These are phyloP conservation scores for Ranitomeya variabilis DNA, from an alignment of 2,113 vertebrate genomes.

Conservation along the genomic window DNA sequence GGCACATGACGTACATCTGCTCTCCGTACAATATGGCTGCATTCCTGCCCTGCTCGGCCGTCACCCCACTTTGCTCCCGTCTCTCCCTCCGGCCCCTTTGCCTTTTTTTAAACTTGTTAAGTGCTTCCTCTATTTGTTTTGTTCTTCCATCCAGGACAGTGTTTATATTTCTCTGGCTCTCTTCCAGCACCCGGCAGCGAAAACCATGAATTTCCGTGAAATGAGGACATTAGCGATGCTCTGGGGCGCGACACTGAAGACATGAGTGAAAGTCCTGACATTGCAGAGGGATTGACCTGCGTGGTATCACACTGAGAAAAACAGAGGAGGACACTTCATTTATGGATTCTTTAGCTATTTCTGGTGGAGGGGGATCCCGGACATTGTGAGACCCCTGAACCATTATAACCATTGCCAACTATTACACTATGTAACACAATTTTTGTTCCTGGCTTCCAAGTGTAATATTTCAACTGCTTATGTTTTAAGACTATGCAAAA, in stretches of 20 bases:
- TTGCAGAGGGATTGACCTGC: background rate
- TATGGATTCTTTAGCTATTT: too few species aligned
- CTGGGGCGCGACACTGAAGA: background rate
- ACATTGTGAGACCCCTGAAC: too few species aligned
- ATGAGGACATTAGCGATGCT: background rate
- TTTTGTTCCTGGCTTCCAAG: too few species aligned
- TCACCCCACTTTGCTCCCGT: background rate
- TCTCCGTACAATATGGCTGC: background rate
- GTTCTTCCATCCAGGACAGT: background rate
- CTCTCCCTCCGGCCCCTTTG: background rate
- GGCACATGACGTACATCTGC: background rate
- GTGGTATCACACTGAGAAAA: too few species aligned
- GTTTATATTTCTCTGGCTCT: conserved; percentile 6
- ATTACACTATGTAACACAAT: too few species aligned
- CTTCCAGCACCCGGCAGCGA: background rate
- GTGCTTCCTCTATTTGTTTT: conserved; percentile 31
- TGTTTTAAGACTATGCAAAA: too few species aligned
- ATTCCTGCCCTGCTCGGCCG: background rate
- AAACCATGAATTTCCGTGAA: conserved; percentile 6
- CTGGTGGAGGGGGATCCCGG: too few species aligned
- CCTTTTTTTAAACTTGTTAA: conserved; percentile 11
- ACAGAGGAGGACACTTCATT: too few species aligned
- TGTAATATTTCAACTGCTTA: too few species aligned
- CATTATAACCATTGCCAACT: too few species aligned
- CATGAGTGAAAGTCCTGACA: background rate